Evolutionary conservation across 2,113 vertebrate species (phyloP).

Genomic region (Myiozetetes cayanensis): DNA sequence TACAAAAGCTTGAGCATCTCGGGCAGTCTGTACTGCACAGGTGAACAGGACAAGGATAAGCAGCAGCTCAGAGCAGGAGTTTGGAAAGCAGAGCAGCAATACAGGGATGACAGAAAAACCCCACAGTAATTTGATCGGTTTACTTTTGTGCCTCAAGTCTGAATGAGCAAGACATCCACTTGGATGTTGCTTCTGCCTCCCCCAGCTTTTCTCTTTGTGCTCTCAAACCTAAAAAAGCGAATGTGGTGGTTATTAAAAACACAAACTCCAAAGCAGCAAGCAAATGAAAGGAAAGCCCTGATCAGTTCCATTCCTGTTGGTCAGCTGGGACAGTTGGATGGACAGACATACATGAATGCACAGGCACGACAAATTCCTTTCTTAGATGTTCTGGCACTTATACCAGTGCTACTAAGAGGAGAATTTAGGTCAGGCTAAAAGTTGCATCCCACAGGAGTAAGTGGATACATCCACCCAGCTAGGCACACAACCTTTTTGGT

Average conservation of each 20-base stretch:
- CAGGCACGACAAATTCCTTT: not conserved
- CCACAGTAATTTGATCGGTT: not conserved
- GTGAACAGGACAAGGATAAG: not conserved
- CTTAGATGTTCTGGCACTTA: not conserved
- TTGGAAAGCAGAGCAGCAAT: not conserved
- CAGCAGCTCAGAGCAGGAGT: not conserved
- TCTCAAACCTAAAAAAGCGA: not conserved
- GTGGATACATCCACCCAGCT: not conserved
- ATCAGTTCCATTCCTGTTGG: not conserved
- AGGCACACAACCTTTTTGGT: not conserved
- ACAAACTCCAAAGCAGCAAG: not conserved
- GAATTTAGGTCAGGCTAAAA: conserved; percentile 19
- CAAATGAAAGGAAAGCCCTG: not conserved
- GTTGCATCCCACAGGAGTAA: not conserved
- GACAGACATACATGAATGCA: not conserved
- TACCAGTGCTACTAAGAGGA: not conserved
- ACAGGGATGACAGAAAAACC: not conserved
- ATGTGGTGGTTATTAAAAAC: not conserved
- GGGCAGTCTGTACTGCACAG: not conserved
- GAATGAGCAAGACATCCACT: not conserved
- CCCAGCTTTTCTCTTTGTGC: not conserved
- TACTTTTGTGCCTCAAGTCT: not conserved
- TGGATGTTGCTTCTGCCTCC: not conserved
- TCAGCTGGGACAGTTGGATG: not conserved
- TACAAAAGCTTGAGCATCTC: not conserved